Percentiles rank a stretch among this genome's conserved stretches.
Evolutionary conservation across 2,113 vertebrate genomes (phyloP).

Genomic region (Neodon shergylaensis): DNA sequence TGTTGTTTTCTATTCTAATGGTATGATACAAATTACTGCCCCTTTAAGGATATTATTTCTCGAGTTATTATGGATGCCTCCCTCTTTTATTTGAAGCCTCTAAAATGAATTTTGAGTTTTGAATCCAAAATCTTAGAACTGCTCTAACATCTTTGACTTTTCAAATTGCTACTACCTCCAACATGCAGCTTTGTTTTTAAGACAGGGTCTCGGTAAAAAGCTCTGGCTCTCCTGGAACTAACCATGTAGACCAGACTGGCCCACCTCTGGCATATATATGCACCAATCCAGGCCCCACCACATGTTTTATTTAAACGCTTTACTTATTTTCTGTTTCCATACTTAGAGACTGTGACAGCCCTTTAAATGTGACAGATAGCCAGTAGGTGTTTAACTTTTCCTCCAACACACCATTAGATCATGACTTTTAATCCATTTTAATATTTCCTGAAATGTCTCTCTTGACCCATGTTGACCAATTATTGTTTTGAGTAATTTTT

Average conservation of each 20-base stretch:
- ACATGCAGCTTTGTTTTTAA: neutral
- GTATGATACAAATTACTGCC: neutral
- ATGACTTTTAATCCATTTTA: constrained; percentile 18
- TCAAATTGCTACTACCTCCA: neutral
- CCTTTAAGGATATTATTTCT: neutral
- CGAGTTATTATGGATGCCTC: neutral
- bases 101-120: constrained; percentile 6
- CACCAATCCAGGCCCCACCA: neutral
- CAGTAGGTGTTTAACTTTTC: neutral
- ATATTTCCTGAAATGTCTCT: neutral
- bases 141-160: neutral
- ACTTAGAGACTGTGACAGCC: neutral
- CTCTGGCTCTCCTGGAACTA: neutral
- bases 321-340: neutral
- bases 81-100: constrained; percentile 4
- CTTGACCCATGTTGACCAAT: neutral
- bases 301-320: neutral
- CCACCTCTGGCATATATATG: neutral
- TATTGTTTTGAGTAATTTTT: neutral
- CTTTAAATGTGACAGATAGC: constrained; percentile 19
- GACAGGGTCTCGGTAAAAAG: neutral
- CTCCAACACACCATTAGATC: neutral
- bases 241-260: neutral
- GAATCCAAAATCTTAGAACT: constrained; percentile 21
- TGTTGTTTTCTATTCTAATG: constrained; percentile 18